Evolutionary conservation across 2,888 invertebrate species (phyloP).

Genomic region (Melinaea menophilus): DNA sequence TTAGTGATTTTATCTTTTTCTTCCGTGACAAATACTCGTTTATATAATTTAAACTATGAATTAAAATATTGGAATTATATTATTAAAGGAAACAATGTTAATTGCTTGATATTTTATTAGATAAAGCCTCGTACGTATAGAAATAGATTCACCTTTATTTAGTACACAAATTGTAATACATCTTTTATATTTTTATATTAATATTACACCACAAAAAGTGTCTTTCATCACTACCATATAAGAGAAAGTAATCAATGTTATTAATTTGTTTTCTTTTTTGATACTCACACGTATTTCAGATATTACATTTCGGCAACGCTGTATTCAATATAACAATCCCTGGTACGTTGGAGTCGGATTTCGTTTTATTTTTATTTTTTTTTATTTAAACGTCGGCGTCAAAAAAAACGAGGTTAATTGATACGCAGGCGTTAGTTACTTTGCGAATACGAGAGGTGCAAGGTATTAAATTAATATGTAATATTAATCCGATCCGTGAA

Average conservation of each 20-base stretch:
- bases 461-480: neutral
- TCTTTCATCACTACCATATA: neutral
- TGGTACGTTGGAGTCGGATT: slow-evolving; percentile 1
- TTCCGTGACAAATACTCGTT: too few species aligned
- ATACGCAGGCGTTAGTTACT: slow-evolving; percentile 6
- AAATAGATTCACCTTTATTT: too few species aligned
- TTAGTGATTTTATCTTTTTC: too few species aligned
- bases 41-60: too few species aligned
- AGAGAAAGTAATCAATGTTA: neutral
- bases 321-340: neutral
- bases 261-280: neutral
- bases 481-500: neutral
- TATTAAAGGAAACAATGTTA: too few species aligned
- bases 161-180: too few species aligned
- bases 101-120: too few species aligned
- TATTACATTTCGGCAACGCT: neutral
- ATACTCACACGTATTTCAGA: neutral
- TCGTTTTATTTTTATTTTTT: neutral
- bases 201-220: too few species aligned
- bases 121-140: too few species aligned
- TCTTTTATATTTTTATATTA: too few species aligned
- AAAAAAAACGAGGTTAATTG: slow-evolving; percentile 4
- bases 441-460: neutral
- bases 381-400: neutral
- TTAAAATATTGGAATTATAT: too few species aligned